Evolutionary conservation across 2,113 vertebrate species (phyloP).

Genomic region (Spea bombifrons): DNA sequence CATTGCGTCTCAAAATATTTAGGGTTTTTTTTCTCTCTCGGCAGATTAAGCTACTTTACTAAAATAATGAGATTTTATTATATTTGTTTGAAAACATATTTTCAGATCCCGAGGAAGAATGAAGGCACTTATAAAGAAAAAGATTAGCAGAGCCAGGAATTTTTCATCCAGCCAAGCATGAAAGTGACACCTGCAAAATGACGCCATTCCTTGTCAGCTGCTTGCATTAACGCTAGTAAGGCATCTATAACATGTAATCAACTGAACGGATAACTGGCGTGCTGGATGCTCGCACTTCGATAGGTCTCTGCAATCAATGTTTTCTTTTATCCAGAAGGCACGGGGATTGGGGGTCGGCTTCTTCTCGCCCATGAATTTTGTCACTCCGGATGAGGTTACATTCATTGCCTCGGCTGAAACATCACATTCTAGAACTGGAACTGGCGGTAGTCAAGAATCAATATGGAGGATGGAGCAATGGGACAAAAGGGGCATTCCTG

Average conservation of each 20-base stretch:
- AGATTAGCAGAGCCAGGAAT: constrained; percentile 3
- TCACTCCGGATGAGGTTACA: neutral
- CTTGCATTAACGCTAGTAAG: constrained; percentile 25
- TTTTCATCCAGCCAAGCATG: constrained; percentile 25
- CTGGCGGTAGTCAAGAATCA: neutral
- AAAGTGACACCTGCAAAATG: constrained; percentile 34
- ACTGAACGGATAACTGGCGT: constrained; percentile 13
- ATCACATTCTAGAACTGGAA: neutral
- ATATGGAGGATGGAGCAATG: neutral
- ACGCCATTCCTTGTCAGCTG: constrained; percentile 18
- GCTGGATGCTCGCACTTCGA: neutral
- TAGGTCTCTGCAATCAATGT: constrained; percentile 1
- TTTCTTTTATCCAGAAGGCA: constrained; percentile 8
- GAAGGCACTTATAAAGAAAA: constrained; percentile 22
- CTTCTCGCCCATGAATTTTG: too few species aligned
- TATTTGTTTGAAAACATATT: constrained; percentile 17
- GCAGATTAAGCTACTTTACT: neutral
- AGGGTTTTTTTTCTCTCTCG: neutral
- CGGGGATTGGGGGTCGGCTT: neutral
- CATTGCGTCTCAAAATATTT: neutral
- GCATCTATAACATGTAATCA: constrained; percentile 33
- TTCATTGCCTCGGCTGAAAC: neutral
- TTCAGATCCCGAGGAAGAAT: constrained; percentile 4
- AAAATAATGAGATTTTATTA: constrained; percentile 12
- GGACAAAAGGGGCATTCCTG: neutral